A percentile compares a stretch with the other conserved stretches of the same genome.
phyloP scores from a whole-genome alignment of 2,797 vertebrate species.

The Gallinago stenura region DNA sequence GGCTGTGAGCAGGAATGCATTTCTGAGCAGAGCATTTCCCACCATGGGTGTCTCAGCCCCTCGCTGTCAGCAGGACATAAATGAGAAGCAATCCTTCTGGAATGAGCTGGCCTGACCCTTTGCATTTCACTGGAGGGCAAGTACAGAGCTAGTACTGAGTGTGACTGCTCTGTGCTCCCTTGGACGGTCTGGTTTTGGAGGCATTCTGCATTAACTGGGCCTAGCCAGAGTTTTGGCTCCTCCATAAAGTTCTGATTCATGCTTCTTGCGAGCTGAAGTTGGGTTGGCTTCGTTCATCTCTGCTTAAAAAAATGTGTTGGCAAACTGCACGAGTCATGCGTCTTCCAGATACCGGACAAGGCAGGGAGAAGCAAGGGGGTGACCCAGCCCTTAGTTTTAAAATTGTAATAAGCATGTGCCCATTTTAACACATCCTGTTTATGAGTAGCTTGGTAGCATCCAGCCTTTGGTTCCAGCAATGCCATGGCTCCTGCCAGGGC shows the following conservation, averaged over 20 bases:
- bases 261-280: background rate
- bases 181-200: background rate
- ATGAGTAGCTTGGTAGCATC: background rate
- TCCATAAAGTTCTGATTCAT: background rate
- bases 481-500: rapidly evolving
- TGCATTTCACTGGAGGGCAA: background rate
- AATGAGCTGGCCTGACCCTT: background rate
- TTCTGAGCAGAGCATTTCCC: conserved; percentile 2
- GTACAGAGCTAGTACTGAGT: background rate
- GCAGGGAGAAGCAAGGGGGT: background rate
- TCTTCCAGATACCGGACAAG: background rate
- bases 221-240: conserved; percentile 9
- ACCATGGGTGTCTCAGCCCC: background rate
- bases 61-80: background rate
- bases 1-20: background rate
- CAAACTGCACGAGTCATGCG: background rate
- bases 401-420: background rate
- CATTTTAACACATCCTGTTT: background rate
- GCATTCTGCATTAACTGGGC: background rate
- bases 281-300: background rate
- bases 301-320: background rate
- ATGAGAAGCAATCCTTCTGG: background rate
- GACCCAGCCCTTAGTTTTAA: background rate
- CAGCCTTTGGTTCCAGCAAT: background rate
- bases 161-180: background rate